phyloP scores from a whole-genome alignment of 2,797 vertebrate genomes.

The Pseudochirops corinnae region DNA sequence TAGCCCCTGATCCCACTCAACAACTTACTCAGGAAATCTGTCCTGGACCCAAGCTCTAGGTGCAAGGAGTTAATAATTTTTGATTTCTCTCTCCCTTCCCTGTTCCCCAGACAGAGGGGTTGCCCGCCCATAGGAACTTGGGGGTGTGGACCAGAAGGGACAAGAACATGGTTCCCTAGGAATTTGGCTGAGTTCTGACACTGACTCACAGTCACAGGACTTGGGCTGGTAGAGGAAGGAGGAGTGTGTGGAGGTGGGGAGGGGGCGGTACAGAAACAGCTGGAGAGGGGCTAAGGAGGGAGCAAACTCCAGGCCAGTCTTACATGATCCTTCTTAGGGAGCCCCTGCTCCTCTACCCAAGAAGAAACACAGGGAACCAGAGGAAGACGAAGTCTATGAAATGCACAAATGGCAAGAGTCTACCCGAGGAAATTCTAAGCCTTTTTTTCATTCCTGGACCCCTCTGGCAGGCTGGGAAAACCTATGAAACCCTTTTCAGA shows the following conservation, averaged over 20 bases:
- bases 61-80: neutral
- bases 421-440: neutral
- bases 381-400: constrained; percentile 6
- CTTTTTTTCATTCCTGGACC: neutral
- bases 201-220: constrained; percentile 86
- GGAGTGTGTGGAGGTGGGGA: neutral
- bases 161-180: constrained; percentile 64
- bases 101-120: constrained; percentile 1
- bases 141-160: constrained; percentile 52
- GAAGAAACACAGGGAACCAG: neutral
- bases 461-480: neutral
- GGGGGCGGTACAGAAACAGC: neutral
- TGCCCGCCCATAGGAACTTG: constrained; percentile 22
- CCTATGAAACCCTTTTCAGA: neutral
- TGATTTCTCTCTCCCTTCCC: neutral
- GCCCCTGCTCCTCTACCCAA: neutral
- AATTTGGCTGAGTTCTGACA: constrained; percentile 71
- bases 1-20: neutral
- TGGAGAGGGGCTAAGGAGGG: neutral
- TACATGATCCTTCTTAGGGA: constrained; percentile 64
- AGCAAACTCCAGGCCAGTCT: constrained; percentile 57
- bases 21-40: neutral
- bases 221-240: constrained; percentile 29
- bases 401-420: neutral
- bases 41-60: neutral